Percentiles rank a stretch among this genome's conserved stretches.
phyloP scores from a whole-genome alignment of 2,113 vertebrate genomes.

The Leuciscus idus region DNA sequence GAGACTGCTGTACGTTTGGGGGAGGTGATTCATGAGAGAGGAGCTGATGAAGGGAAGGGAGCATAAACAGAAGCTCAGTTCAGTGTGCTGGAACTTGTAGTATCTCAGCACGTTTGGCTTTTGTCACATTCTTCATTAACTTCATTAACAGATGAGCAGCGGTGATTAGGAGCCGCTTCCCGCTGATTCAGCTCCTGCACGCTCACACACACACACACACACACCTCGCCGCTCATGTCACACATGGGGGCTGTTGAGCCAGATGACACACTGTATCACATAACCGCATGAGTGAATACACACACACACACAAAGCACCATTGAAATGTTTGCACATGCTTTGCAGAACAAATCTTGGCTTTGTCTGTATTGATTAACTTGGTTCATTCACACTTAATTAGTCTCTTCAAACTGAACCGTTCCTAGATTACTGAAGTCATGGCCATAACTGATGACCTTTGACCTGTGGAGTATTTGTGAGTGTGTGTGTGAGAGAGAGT shows the following conservation, averaged over 20 bases:
- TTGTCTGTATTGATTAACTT: slow-evolving; percentile 31
- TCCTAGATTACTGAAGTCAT: slow-evolving; percentile 6
- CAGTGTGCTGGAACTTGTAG: slow-evolving; percentile 83
- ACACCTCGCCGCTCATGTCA: slow-evolving; percentile 58
- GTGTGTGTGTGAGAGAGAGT: slow-evolving; percentile 61
- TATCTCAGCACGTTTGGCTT: slow-evolving; percentile 82
- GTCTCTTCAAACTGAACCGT: background rate
- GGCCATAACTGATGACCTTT: background rate
- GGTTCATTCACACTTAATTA: slow-evolving; percentile 25
- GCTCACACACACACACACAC: slow-evolving; percentile 49
- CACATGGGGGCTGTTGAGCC: slow-evolving; percentile 67
- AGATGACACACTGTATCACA: slow-evolving; percentile 64
- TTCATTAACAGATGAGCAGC: slow-evolving; percentile 86
- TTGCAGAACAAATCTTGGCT: slow-evolving; percentile 24
- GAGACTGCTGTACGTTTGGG: slow-evolving; percentile 14
- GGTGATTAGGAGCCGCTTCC: slow-evolving; percentile 81
- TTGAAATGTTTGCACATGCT: slow-evolving; percentile 8
- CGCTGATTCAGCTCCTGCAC: slow-evolving; percentile 82
- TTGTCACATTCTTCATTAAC: slow-evolving; percentile 85
- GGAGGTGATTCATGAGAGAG: slow-evolving; percentile 38
- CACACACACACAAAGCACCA: slow-evolving; percentile 21
- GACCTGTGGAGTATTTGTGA: slow-evolving; percentile 41
- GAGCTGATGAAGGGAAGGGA: slow-evolving; percentile 48
- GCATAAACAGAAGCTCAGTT: slow-evolving; percentile 72
- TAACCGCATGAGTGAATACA: slow-evolving; percentile 42